A percentile compares a stretch with the other conserved stretches of the same genome.
These are phyloP conservation scores for Sebastes trivittatus DNA, from an alignment of 2,797 vertebrate genomes.

Conservation along the genomic window DNA sequence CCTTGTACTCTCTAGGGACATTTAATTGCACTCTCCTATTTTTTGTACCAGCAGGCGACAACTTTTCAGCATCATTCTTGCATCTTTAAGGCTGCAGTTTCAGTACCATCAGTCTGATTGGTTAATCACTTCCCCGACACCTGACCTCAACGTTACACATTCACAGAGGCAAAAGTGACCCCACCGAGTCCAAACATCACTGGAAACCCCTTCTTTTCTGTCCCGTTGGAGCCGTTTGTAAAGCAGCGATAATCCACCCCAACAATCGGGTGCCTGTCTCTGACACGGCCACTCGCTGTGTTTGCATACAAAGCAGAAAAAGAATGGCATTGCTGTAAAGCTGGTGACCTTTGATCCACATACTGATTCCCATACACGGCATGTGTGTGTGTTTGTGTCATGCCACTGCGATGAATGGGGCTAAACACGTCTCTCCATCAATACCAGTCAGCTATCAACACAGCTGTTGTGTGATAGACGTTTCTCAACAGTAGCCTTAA, in stretches of 20 bases:
- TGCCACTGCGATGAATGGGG: slow-evolving; percentile 26
- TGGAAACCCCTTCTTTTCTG: slow-evolving; percentile 46
- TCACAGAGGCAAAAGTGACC: background rate
- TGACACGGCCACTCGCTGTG: slow-evolving; percentile 54
- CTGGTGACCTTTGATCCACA: slow-evolving; percentile 73
- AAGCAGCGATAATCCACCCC: slow-evolving; percentile 59
- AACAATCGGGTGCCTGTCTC: slow-evolving; percentile 71
- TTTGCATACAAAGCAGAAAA: slow-evolving; percentile 77
- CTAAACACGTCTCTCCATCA: slow-evolving; percentile 28
- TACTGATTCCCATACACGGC: slow-evolving; percentile 49
- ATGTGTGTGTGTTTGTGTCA: slow-evolving; percentile 7
- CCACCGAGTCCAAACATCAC: slow-evolving; percentile 6
- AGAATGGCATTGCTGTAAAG: slow-evolving; percentile 69
- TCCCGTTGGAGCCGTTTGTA: slow-evolving; percentile 42
- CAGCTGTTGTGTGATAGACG: slow-evolving; percentile 23
- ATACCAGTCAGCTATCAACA: slow-evolving; percentile 22
- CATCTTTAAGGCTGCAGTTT: background rate
- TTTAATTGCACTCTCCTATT: background rate
- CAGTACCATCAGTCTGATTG: background rate
- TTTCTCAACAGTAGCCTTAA: background rate
- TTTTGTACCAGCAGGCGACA: background rate
- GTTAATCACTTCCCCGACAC: background rate
- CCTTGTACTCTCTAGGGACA: background rate
- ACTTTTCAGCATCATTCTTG: background rate
- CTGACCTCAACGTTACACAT: background rate